phyloP scores from a whole-genome alignment of 1,140 invertebrate species.

The Zophobas atratus region DNA sequence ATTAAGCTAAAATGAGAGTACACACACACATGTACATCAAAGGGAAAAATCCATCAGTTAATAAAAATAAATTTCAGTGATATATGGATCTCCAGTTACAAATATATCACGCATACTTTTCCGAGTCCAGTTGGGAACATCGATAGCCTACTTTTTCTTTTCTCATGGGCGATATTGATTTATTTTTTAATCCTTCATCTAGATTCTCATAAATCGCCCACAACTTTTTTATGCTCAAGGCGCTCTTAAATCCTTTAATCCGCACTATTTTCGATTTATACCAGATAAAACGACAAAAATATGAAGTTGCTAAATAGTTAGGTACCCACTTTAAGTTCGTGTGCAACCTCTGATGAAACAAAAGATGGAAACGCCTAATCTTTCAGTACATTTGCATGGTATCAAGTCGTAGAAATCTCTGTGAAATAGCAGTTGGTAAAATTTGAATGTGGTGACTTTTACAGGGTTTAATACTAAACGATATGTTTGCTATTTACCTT shows the following conservation, averaged over 20 bases:
- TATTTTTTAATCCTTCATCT: conserved; percentile 12
- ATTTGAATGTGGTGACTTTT: background rate
- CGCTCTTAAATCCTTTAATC: background rate
- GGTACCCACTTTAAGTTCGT: too few relatives aligned
- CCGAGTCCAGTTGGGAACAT: conserved; percentile 1
- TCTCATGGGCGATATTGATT: conserved; percentile 9
- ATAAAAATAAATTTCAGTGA: conserved; percentile 3
- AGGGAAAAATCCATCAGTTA: background rate
- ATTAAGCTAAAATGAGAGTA: background rate
- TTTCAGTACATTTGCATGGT: conserved; percentile 12
- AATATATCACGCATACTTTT: conserved; percentile 3
- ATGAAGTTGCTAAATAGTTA: background rate
- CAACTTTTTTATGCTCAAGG: background rate
- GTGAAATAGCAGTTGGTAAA: background rate
- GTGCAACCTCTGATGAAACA: background rate
- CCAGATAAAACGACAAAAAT: background rate
- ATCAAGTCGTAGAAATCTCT: background rate
- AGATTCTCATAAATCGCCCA: conserved; percentile 7
- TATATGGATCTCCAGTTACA: background rate
- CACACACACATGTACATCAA: background rate
- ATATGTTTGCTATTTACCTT: too few relatives aligned
- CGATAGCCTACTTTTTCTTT: conserved; percentile 11
- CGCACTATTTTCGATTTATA: too few relatives aligned
- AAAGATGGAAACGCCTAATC: background rate
- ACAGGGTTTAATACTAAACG: too few relatives aligned